phyloP scores from a whole-genome alignment of 2,888 invertebrate species.

The Sturmia bella region DNA sequence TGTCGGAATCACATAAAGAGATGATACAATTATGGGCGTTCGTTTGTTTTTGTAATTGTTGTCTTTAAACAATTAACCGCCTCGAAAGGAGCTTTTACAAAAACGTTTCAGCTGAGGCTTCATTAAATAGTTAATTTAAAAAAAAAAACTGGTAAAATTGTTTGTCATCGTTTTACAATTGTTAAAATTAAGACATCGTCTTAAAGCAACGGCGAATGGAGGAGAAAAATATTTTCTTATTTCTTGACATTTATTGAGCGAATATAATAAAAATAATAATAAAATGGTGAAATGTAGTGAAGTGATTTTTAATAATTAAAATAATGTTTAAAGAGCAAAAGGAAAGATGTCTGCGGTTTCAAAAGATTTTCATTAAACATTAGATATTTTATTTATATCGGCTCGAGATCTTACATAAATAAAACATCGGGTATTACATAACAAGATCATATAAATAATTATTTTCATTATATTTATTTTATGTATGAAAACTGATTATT shows the following conservation, averaged over 20 bases:
- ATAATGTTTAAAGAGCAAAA: no score
- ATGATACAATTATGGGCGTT: slow-evolving; percentile 25
- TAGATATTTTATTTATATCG: no score
- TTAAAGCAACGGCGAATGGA: slow-evolving; percentile 7
- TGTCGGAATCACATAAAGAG: slow-evolving; percentile 27
- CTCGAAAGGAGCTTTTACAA: slow-evolving; percentile 46
- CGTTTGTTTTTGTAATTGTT: background rate
- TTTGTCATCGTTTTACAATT: slow-evolving; percentile 52
- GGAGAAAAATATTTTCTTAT: background rate
- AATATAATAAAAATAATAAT: no score
- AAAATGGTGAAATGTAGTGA: no score
- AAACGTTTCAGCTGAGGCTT: slow-evolving; percentile 14
- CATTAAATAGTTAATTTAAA: slow-evolving; percentile 12
- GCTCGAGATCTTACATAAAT: no score
- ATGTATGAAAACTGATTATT: no score
- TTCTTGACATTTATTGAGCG: slow-evolving; percentile 1
- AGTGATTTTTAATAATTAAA: no score
- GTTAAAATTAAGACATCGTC: slow-evolving; percentile 55
- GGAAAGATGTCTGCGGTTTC: no score
- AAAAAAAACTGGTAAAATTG: slow-evolving; percentile 30
- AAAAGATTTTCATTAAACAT: no score
- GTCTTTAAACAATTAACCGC: slow-evolving; percentile 41
- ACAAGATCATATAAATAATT: no score
- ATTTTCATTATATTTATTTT: no score
- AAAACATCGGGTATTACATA: no score